phyloP scores from a whole-genome alignment of 2,888 invertebrate species.

The Hirtodrosophila alboralis region DNA sequence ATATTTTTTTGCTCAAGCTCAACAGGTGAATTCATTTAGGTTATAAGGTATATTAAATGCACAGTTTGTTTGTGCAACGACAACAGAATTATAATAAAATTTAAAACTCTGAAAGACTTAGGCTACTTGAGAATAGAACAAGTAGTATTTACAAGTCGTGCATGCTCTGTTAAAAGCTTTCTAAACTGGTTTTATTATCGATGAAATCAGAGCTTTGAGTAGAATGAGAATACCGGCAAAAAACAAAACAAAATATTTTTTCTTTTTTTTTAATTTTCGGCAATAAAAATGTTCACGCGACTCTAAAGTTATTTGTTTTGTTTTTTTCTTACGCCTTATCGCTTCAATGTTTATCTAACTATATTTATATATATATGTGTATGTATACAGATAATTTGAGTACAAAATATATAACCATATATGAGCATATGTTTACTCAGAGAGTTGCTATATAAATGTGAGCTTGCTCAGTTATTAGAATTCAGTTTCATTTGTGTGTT shows the following conservation, averaged over 20 bases:
- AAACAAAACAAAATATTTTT: not conserved
- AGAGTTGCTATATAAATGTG: constrained; percentile 17
- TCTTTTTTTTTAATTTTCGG: not conserved
- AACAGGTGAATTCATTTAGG: too few species aligned
- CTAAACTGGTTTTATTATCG: too few species aligned
- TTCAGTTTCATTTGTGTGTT: constrained; percentile 8
- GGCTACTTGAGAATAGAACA: not conserved
- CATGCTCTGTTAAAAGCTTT: too few species aligned
- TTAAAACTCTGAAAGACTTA: too few species aligned
- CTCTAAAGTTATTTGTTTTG: not conserved
- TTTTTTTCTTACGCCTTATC: constrained; percentile 2
- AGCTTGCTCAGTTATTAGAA: not conserved
- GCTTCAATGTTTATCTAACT: constrained; percentile 9
- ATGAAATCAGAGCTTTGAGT: too few species aligned
- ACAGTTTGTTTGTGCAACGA: too few species aligned
- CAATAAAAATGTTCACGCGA: not conserved
- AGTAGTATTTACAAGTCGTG: not conserved
- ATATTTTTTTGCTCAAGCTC: too few species aligned
- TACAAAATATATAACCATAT: not conserved
- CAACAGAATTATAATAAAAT: too few species aligned
- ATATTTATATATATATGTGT: not conserved
- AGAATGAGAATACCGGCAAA: not conserved
- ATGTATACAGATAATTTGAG: not conserved
- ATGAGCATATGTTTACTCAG: not conserved
- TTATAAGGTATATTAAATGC: too few species aligned